These are phyloP conservation scores for Labia minor DNA, from an alignment of 2,888 invertebrate species.

Conservation along the genomic window DNA sequence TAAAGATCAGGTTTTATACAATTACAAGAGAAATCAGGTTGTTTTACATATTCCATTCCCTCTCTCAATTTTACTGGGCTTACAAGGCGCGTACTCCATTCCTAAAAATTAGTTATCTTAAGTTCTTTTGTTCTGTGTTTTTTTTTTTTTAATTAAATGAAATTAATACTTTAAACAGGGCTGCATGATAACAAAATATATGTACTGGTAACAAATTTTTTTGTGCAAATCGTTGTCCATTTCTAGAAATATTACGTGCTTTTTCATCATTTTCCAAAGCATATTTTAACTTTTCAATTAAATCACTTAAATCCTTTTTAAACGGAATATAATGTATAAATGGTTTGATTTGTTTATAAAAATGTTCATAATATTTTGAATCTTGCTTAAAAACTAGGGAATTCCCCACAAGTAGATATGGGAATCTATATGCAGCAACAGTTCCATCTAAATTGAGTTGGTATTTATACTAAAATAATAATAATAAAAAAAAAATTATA, in stretches of 20 bases:
- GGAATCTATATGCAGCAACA: conserved; percentile 89
- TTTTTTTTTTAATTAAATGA: no score
- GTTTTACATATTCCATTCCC: conserved; percentile 52
- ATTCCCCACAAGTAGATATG: conserved; percentile 81
- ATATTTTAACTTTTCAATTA: conserved; percentile 68
- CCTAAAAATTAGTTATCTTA: conserved; percentile 40
- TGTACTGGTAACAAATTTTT: conserved; percentile 70
- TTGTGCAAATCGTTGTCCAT: conserved; percentile 59
- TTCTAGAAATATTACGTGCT: conserved; percentile 52
- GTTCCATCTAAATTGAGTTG: conserved; percentile 91
- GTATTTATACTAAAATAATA: conserved; percentile 74
- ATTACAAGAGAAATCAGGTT: conserved; percentile 32
- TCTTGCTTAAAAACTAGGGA: conserved; percentile 83
- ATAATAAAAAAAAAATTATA: conserved; percentile 28
- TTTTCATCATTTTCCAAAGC: conserved; percentile 58
- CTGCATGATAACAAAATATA: conserved; percentile 78
- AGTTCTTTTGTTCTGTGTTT: conserved; percentile 9
- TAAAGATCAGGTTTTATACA: neutral
- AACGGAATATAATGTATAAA: conserved; percentile 77
- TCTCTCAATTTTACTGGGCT: conserved; percentile 45
- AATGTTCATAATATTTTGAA: conserved; percentile 90
- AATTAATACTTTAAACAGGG: conserved; percentile 48
- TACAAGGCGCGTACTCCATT: conserved; percentile 59
- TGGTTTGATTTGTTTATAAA: conserved; percentile 65
- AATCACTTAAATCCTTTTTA: conserved; percentile 65